phyloP scores from a whole-genome alignment of 2,113 vertebrate species.

The Menidia beryllina region DNA sequence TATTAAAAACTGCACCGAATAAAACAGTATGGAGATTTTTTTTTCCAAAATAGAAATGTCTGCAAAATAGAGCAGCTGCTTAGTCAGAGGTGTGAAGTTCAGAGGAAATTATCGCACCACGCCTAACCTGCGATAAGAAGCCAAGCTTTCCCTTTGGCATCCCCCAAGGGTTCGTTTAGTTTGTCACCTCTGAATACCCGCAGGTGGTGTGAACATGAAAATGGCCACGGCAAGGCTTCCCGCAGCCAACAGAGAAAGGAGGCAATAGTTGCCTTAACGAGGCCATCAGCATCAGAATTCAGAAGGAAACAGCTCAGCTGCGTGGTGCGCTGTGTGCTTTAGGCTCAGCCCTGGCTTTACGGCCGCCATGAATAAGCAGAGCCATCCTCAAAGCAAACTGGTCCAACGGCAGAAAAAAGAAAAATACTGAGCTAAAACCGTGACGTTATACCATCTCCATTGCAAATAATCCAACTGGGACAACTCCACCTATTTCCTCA shows the following conservation, averaged over 20 bases:
- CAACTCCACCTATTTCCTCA: conserved; percentile 75
- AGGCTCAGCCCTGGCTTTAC: conserved; percentile 52
- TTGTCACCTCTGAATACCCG: conserved; percentile 81
- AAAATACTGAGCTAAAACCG: conserved; percentile 70
- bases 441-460: conserved; percentile 68
- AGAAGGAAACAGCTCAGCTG: conserved; percentile 82
- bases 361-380: conserved; percentile 56
- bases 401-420: conserved; percentile 64
- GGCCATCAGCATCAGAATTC: conserved; percentile 86
- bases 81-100: conserved; percentile 48
- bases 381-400: conserved; percentile 76
- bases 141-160: conserved; percentile 32
- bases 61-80: conserved; percentile 27
- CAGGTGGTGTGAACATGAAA: conserved; percentile 84
- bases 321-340: conserved; percentile 59
- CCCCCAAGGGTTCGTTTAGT: conserved; percentile 80
- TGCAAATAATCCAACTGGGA: conserved; percentile 76
- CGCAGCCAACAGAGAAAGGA: conserved; percentile 69
- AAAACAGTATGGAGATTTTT: too few species aligned
- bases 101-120: conserved; percentile 64
- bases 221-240: conserved; percentile 78
- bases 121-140: conserved; percentile 68
- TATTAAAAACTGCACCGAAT: too few species aligned
- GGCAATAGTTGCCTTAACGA: conserved; percentile 76
- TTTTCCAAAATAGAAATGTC: too few species aligned